Percentiles rank a stretch among this genome's conserved stretches.
Evolutionary conservation across 2,888 invertebrate species (phyloP).

Genomic region (Atherix ibis): DNA sequence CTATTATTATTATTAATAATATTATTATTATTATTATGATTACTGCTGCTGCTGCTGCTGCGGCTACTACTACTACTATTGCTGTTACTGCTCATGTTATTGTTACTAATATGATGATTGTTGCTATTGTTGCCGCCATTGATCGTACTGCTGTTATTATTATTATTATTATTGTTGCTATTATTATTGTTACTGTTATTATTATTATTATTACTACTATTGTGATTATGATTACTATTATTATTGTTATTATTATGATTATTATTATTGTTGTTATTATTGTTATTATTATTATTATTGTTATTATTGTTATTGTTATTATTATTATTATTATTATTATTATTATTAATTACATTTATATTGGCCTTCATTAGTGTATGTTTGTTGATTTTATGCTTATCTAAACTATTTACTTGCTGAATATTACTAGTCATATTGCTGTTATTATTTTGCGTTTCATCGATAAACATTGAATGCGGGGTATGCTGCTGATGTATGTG

Average conservation of each 20-base stretch:
- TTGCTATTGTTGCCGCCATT: background rate
- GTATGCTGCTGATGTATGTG: conserved; percentile 12
- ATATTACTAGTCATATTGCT: background rate
- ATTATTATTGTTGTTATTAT: too few relatives aligned
- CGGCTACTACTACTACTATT: background rate
- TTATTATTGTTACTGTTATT: conserved; percentile 4
- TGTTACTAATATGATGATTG: conserved; percentile 1
- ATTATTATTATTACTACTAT: too few relatives aligned
- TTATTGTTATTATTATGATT: too few relatives aligned
- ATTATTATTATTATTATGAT: conserved; percentile 1
- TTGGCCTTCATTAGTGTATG: too few relatives aligned
- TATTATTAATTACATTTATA: too few relatives aligned
- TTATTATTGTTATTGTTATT: too few relatives aligned
- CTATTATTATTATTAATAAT: background rate
- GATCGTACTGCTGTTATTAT: conserved; percentile 1
- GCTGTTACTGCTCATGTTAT: conserved; percentile 3
- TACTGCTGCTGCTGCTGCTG: background rate
- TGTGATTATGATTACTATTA: too few relatives aligned
- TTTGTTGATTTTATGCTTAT: too few relatives aligned
- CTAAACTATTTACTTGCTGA: conserved; percentile 9
- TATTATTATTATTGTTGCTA: conserved; percentile 3
- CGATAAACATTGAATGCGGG: conserved; percentile 10
- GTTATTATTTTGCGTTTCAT: conserved; percentile 1
- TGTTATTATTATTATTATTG: too few relatives aligned
- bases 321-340: too few relatives aligned